Conservation (phyloP, 1,140 invertebrate species). For the Atta cephalotes region DNA sequence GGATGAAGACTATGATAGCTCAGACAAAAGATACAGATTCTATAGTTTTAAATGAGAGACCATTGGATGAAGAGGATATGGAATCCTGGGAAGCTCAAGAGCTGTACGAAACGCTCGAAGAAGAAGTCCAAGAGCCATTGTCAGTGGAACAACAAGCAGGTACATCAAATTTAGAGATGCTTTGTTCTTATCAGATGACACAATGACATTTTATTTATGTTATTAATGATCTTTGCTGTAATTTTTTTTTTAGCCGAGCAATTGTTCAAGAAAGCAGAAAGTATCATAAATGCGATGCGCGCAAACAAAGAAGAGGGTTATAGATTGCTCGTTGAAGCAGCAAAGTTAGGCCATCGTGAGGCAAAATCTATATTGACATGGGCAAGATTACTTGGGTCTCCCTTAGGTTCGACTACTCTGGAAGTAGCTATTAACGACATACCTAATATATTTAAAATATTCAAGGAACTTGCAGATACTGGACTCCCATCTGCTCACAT, state of each 20-base stretch:
- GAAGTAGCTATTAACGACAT: constrained; percentile 90
- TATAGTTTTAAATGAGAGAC: constrained; percentile 42
- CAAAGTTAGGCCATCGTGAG: constrained; percentile 92
- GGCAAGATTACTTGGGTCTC: constrained; percentile 94
- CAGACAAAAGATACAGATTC: constrained; percentile 63
- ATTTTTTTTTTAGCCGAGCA: constrained; percentile 87
- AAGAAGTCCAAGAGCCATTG: constrained; percentile 86
- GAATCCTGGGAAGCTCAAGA: constrained; percentile 73
- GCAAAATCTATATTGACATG: constrained; percentile 95
- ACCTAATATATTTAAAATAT: constrained; percentile 91
- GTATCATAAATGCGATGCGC: constrained; percentile 89
- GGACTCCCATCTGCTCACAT: constrained; percentile 96
- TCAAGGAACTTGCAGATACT: constrained; percentile 91
- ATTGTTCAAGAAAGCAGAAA: constrained; percentile 89
- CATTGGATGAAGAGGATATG: constrained; percentile 66
- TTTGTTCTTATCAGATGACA: not conserved
- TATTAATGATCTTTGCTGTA: constrained; percentile 1
- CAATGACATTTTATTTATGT: not conserved
- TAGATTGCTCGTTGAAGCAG: constrained; percentile 90
- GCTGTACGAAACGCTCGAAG: constrained; percentile 83
- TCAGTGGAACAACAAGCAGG: constrained; percentile 88
- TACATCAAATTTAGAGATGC: constrained; percentile 67
- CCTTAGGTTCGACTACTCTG: constrained; percentile 83
- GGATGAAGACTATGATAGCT: constrained; percentile 73
- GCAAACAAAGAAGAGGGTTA: constrained; percentile 90